A percentile compares a stretch with the other conserved stretches of the same genome.
Evolutionary conservation across 2,888 invertebrate species (phyloP).

Genomic region (Anthrax anthrax): DNA sequence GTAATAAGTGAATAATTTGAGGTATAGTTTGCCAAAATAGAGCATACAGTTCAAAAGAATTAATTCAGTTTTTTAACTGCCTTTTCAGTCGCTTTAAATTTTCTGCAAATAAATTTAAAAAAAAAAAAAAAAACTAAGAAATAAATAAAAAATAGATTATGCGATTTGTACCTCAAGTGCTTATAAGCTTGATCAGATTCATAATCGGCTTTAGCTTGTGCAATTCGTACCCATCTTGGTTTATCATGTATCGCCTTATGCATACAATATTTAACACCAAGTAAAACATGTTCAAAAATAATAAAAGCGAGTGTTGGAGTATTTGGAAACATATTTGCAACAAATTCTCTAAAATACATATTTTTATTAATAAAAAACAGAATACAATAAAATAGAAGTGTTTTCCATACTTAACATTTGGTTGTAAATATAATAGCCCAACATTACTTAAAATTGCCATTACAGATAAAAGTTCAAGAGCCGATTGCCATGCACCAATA

Average conservation of each 20-base stretch:
- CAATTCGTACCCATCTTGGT: constrained; percentile 50
- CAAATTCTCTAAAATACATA: constrained; percentile 24
- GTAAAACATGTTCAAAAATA: constrained; percentile 50
- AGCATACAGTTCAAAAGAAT: neutral
- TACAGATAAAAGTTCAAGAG: constrained; percentile 37
- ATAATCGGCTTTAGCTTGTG: constrained; percentile 44
- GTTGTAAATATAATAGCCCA: constrained; percentile 53
- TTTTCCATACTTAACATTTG: constrained; percentile 38
- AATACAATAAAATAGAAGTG: neutral
- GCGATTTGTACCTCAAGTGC: constrained; percentile 22
- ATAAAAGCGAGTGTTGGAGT: constrained; percentile 41
- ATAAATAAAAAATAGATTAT: neutral
- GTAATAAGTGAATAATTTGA: too few relatives aligned
- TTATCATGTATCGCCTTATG: constrained; percentile 55
- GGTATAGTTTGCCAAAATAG: neutral
- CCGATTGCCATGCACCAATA: constrained; percentile 65
- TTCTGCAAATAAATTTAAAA: constrained; percentile 16
- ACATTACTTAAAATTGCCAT: constrained; percentile 63
- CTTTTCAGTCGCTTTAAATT: constrained; percentile 24
- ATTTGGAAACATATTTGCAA: constrained; percentile 24
- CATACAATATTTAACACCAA: constrained; percentile 48
- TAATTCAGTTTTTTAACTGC: constrained; percentile 15
- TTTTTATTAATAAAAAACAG: neutral
- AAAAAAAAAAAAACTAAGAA: neutral
- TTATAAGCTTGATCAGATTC: constrained; percentile 49